Conservation (phyloP, 1,140 invertebrate species). For the Wasmannia auropunctata region DNA sequence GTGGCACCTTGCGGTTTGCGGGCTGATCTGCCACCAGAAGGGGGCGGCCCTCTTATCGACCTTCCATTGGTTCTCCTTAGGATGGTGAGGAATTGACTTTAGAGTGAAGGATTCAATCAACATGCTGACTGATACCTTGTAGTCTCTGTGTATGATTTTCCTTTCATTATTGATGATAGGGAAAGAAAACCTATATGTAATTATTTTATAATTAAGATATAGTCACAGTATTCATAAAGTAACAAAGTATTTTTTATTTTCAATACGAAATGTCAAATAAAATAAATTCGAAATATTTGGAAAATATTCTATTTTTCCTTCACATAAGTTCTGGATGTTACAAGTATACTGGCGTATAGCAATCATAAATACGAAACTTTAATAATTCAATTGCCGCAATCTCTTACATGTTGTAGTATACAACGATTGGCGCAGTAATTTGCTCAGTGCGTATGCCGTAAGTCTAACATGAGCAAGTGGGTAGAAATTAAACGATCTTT, state of each 20-base stretch:
- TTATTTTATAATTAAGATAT: neutral
- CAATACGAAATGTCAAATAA: neutral
- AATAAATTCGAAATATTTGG: neutral
- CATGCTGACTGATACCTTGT: slow-evolving; percentile 26
- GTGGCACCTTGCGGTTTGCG: slow-evolving; percentile 85
- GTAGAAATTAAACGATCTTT: slow-evolving; percentile 55
- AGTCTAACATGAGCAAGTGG: slow-evolving; percentile 11
- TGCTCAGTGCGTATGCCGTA: neutral
- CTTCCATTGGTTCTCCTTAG: slow-evolving; percentile 75
- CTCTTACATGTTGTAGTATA: neutral
- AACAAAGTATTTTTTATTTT: neutral
- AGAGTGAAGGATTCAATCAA: slow-evolving; percentile 61
- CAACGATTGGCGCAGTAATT: neutral
- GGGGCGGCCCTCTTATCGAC: slow-evolving; percentile 82
- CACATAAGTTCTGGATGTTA: neutral
- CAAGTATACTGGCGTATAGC: no score
- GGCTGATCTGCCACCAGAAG: slow-evolving; percentile 83
- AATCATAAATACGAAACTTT: neutral
- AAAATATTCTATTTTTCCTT: neutral
- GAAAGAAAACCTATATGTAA: neutral
- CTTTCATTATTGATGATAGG: neutral
- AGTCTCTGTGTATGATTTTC: neutral
- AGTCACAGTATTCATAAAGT: neutral
- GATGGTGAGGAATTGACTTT: slow-evolving; percentile 32
- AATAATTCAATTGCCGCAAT: neutral